A percentile compares a stretch with the other conserved stretches of the same genome.
Evolutionary conservation across 2,888 invertebrate genomes (phyloP).

Genomic region (Ischnura elegans): DNA sequence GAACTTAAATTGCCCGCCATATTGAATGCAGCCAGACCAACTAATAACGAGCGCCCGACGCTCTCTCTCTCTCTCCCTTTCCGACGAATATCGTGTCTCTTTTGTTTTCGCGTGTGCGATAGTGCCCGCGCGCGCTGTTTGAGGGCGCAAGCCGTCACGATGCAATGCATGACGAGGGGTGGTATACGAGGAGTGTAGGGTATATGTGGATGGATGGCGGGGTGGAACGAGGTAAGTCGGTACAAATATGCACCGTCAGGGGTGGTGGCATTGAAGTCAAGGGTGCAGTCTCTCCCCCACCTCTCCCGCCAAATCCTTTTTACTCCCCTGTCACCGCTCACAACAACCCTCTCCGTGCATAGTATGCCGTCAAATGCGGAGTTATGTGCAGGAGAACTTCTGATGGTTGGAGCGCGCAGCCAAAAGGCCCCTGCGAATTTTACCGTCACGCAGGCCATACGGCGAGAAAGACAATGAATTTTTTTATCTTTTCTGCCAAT

Average conservation of each 20-base stretch:
- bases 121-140: neutral
- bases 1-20: slow-evolving; percentile 29
- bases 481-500: neutral
- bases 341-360: too few species aligned
- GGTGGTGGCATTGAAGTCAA: neutral
- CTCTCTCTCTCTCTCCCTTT: neutral
- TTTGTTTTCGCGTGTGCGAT: neutral
- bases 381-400: neutral
- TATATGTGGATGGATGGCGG: neutral
- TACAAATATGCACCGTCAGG: neutral
- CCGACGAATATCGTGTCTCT: neutral
- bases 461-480: neutral
- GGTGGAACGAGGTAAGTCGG: neutral
- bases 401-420: neutral
- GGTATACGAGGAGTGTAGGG: neutral
- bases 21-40: slow-evolving; percentile 4
- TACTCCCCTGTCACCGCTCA: neutral
- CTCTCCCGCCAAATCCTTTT: neutral
- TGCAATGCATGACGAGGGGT: too few species aligned
- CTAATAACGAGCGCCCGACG: neutral
- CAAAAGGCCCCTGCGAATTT: neutral
- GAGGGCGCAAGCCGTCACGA: neutral
- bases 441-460: neutral
- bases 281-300: neutral
- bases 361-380: neutral